Base-by-base conservation (phyloP, 2,113 vertebrate species). In the Protomyctophum bolini region DNA sequence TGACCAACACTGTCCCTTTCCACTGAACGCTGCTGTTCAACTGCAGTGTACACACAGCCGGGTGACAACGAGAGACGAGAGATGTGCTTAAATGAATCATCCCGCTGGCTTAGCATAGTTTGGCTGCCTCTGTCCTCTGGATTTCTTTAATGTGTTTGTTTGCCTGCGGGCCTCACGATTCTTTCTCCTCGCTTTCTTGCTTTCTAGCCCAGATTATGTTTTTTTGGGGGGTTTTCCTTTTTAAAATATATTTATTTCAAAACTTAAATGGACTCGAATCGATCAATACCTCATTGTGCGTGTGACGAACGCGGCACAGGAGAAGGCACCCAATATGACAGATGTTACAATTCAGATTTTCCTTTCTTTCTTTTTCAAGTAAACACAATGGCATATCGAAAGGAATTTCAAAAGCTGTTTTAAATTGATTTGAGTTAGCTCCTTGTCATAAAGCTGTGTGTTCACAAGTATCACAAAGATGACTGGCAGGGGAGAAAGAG, bases 351-450 rank as follows among this genome's bases (percentile, higher is more conserved):
- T 93, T 90, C 87, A 80, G 88, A 89, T 90, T 93, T 88, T 70
- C 85, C 81, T 92, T 92, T 90, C 84, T 86, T 88, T 93, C 91
- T 89, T 90, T 91, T 89, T 86, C 77, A 83, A 89, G 84, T 81
- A 77, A 64, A 77, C 78, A 92, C 92, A 92, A 93, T 92, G 77
- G 86, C 89, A 89, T 86, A 88, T 90, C 88, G 76, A 92, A 94
- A 92, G 85, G 89, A 83, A 89, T 91, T 93, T 91, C 87, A 91
- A 94, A 93, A 91, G 86, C 88, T 80, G 90, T 87, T 91, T 91
- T 91, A 93, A 92, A 93, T 91, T 93, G 90, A 93, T 93, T 93
- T 90, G 90, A 93, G 92, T 93, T 92, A 81, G 88, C 91, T 86
- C 82, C 88, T 90, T 90, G 89, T 93, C 87, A 92, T 86, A 87